Evolutionary conservation across 2,888 invertebrate genomes (phyloP).

Genomic region (Sacculina carcini): DNA sequence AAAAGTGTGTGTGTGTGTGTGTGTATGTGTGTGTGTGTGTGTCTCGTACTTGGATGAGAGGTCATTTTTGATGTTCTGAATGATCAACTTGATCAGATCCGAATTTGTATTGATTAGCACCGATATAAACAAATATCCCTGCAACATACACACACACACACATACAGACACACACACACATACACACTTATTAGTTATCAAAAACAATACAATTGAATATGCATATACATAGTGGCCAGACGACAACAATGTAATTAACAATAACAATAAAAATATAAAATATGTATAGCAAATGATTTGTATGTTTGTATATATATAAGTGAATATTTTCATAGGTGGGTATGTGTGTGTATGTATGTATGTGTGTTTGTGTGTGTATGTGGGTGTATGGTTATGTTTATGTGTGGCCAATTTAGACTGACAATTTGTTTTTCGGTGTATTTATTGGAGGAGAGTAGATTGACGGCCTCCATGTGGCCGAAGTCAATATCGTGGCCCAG

Average conservation of each 20-base stretch:
- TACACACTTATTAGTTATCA: too few species aligned
- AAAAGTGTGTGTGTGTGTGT: too few species aligned
- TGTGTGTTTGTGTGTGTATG: too few species aligned
- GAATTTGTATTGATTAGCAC: conserved; percentile 96
- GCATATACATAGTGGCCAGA: too few species aligned
- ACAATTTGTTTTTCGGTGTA: conserved; percentile 99
- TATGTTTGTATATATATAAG: background rate
- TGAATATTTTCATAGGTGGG: background rate
- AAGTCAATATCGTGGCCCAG: conserved; percentile 99
- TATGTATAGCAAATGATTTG: background rate
- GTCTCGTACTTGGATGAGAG: conserved; percentile 55
- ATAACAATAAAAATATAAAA: too few species aligned
- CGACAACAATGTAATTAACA: conserved; percentile 6
- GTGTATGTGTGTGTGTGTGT: too few species aligned
- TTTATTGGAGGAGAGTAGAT: conserved; percentile 94
- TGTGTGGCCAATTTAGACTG: conserved; percentile 21
- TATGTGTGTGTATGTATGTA: too few species aligned
- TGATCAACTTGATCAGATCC: conserved; percentile 94
- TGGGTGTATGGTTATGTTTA: too few species aligned
- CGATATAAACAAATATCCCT: conserved; percentile 98
- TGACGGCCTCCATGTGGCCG: conserved; percentile 99
- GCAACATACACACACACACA: conserved; percentile 18
- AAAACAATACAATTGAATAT: too few species aligned
- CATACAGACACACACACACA: conserved; percentile 5
- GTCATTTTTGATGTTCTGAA: conserved; percentile 98